Conservation (phyloP, 23 tunicate genomes). For the Trididemnum nubilum region DNA sequence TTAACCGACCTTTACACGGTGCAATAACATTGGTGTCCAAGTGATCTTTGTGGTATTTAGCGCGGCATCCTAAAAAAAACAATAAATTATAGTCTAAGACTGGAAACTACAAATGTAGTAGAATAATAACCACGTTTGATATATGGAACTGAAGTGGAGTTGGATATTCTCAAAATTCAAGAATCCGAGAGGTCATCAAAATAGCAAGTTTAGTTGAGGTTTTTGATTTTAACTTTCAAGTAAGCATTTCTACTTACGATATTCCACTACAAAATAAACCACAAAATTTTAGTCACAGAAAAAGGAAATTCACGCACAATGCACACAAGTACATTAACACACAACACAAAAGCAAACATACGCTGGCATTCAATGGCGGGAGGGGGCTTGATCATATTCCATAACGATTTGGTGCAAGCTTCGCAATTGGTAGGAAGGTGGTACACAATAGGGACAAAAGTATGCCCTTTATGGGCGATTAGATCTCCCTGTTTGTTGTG, state of each 20-base stretch:
- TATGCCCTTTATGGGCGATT: slow-evolving; percentile 79
- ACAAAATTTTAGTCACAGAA: too few species aligned
- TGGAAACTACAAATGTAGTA: neutral
- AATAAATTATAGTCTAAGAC: neutral
- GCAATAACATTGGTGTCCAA: slow-evolving; percentile 53
- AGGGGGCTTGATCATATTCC: slow-evolving; percentile 93
- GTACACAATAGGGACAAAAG: slow-evolving; percentile 82
- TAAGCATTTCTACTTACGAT: too few species aligned
- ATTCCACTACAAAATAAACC: too few species aligned
- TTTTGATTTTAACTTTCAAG: too few species aligned
- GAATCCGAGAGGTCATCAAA: too few species aligned
- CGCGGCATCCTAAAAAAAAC: slow-evolving; percentile 67
- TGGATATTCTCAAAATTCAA: too few species aligned
- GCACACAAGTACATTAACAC: too few species aligned
- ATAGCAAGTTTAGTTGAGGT: too few species aligned
- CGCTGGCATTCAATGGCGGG: slow-evolving; percentile 98
- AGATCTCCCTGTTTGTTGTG: slow-evolving; percentile 54
- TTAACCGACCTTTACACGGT: slow-evolving; percentile 70
- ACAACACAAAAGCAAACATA: too few species aligned
- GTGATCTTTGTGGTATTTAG: slow-evolving; percentile 87
- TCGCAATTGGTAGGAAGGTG: slow-evolving; percentile 97
- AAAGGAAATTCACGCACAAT: too few species aligned
- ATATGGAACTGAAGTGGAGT: neutral
- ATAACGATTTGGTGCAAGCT: slow-evolving; percentile 82
- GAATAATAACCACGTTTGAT: neutral